Evolutionary conservation across 2,797 vertebrate species (phyloP).

Genomic region (Takifugu rubripes): DNA sequence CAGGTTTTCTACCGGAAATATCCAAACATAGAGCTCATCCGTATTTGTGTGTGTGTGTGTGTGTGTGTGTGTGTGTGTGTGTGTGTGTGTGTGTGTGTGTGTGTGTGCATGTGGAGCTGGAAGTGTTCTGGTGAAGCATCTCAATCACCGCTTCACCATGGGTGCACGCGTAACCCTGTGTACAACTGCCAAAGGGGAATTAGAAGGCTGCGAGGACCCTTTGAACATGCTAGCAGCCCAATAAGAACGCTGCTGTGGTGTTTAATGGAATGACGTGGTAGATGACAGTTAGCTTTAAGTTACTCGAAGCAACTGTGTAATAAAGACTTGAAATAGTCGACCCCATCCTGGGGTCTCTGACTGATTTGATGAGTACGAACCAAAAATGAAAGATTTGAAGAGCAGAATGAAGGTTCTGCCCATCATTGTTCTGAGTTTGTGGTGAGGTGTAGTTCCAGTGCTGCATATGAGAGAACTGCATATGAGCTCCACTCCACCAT

Average conservation of each 20-base stretch:
- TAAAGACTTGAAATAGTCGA: no score
- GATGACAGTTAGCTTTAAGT: slow-evolving; percentile 1
- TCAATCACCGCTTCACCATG: slow-evolving; percentile 23
- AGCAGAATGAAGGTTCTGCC: no score
- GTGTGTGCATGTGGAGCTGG: slow-evolving; percentile 11
- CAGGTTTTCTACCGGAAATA: slow-evolving; percentile 33
- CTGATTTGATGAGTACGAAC: no score
- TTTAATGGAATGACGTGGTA: not conserved
- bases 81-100: slow-evolving; percentile 7
- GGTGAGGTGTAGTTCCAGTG: no score
- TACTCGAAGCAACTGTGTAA: not conserved
- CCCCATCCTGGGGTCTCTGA: no score
- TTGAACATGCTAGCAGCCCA: slow-evolving; percentile 2
- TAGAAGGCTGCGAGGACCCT: not conserved
- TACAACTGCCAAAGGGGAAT: not conserved
- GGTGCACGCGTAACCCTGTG: not conserved
- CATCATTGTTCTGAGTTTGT: no score
- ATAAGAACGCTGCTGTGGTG: not conserved
- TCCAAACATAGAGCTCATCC: slow-evolving; percentile 25
- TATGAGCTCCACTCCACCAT: no score
- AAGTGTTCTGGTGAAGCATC: slow-evolving; percentile 28
- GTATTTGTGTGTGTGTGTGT: not conserved
- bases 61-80: slow-evolving; percentile 8
- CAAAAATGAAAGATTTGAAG: no score
- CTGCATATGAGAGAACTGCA: no score